These are phyloP conservation scores for Xestia ashworthii DNA, from an alignment of 2,888 invertebrate species.

Conservation along the genomic window DNA sequence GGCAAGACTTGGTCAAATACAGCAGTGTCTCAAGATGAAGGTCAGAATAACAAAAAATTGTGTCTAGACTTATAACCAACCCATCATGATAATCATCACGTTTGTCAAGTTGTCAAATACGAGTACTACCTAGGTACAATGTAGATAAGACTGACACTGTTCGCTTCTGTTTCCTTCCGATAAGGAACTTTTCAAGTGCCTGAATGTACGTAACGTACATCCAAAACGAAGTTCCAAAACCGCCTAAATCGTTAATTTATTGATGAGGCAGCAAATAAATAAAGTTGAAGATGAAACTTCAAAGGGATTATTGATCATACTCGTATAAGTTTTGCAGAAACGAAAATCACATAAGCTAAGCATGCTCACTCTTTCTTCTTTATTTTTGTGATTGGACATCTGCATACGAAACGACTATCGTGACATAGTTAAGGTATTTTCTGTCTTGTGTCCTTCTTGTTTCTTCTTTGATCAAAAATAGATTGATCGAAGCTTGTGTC, in stretches of 20 bases:
- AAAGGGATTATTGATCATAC: not conserved
- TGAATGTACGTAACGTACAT: not conserved
- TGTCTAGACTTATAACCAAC: not conserved
- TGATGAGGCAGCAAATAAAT: not conserved
- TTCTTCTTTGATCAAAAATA: too few relatives aligned
- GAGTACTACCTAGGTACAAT: too few relatives aligned
- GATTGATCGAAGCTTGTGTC: too few relatives aligned
- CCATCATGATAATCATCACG: slow-evolving; percentile 9
- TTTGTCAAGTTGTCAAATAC: slow-evolving; percentile 35
- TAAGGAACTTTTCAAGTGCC: slow-evolving; percentile 29
- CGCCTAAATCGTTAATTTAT: not conserved
- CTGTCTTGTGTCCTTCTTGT: not conserved
- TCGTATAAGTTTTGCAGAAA: too few relatives aligned
- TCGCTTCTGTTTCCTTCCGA: slow-evolving; percentile 37
- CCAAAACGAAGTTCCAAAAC: not conserved
- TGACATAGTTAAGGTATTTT: not conserved
- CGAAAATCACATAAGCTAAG: too few relatives aligned
- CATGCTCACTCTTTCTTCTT: too few relatives aligned
- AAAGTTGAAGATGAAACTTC: not conserved
- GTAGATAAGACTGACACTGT: slow-evolving; percentile 15
- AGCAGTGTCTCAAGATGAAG: not conserved
- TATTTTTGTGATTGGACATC: not conserved
- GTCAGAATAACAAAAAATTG: not conserved
- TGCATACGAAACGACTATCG: not conserved
- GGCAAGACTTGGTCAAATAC: not conserved